phyloP scores from a whole-genome alignment of 2,113 vertebrate genomes.

The Urocitellus parryii region DNA sequence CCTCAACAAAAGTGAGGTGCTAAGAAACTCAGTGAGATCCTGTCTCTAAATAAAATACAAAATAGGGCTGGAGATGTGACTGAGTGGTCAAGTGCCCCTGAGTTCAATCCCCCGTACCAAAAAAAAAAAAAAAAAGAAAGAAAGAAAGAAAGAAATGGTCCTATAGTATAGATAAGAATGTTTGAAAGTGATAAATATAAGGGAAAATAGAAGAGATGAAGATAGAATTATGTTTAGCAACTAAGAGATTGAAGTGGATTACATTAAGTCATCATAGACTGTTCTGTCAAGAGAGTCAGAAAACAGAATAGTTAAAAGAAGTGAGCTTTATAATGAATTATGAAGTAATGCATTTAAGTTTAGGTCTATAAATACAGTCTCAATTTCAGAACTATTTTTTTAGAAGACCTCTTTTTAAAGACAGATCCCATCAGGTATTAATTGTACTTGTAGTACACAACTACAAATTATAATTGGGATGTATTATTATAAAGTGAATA shows the following conservation, averaged over 20 bases:
- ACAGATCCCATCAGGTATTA: neutral
- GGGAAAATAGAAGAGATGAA: neutral
- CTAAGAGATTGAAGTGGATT: neutral
- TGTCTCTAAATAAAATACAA: too few relatives aligned
- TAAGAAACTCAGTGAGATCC: too few relatives aligned
- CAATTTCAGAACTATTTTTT: neutral
- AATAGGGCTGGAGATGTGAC: too few relatives aligned
- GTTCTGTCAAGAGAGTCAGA: neutral
- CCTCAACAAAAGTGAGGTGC: too few relatives aligned
- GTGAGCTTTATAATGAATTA: neutral
- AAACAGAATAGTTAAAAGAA: neutral
- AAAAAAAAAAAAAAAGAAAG: too few relatives aligned
- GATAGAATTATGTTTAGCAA: neutral
- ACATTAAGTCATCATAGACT: neutral
- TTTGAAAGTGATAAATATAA: neutral
- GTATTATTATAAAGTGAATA: neutral
- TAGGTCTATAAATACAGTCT: slow-evolving; percentile 14
- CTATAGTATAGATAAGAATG: neutral
- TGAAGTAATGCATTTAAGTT: neutral
- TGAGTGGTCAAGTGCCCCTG: too few relatives aligned
- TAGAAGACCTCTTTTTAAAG: neutral
- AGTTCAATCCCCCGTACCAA: too few relatives aligned
- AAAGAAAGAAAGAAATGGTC: too few relatives aligned
- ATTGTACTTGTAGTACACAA: neutral
- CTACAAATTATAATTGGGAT: neutral